Evolutionary conservation across 2,888 invertebrate species (phyloP).

Genomic region (Cinara cedri): DNA sequence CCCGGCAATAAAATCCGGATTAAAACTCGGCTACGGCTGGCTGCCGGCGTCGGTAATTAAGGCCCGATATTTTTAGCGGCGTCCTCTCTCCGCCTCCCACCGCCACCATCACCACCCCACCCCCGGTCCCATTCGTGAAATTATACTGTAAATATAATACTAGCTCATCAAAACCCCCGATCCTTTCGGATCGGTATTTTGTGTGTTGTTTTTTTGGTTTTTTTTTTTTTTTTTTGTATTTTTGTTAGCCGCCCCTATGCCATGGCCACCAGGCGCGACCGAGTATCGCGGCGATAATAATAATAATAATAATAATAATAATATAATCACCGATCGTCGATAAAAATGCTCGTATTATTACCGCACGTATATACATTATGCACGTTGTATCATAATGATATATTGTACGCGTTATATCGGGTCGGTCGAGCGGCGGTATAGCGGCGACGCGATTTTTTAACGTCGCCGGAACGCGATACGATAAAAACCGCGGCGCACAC

Average conservation of each 20-base stretch:
- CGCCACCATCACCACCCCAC: background rate
- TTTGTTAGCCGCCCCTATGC: too few species aligned
- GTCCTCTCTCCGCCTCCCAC: background rate
- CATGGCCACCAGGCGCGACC: background rate
- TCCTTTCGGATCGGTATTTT: constrained; percentile 23
- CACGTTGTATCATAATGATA: background rate
- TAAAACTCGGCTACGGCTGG: constrained; percentile 49
- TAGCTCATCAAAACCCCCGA: constrained; percentile 44
- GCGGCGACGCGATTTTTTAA: too few species aligned
- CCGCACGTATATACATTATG: background rate
- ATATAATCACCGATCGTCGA: constrained; percentile 41
- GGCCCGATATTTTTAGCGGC: constrained; percentile 50
- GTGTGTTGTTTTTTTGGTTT: background rate
- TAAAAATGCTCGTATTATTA: constrained; percentile 22
- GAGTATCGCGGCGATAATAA: too few species aligned
- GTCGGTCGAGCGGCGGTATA: background rate
- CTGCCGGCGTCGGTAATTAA: constrained; percentile 40
- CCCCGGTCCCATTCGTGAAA: constrained; percentile 14
- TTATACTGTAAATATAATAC: constrained; percentile 14
- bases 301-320: too few species aligned
- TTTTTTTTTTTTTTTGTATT: constrained; percentile 3
- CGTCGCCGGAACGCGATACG: too few species aligned
- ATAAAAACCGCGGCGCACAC: too few species aligned
- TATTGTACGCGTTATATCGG: too few species aligned
- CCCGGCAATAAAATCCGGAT: constrained; percentile 57